These are phyloP conservation scores for human (Homo sapiens) DNA, from an alignment of 2,113 vertebrate genomes.

Conservation along the genomic window DNA sequence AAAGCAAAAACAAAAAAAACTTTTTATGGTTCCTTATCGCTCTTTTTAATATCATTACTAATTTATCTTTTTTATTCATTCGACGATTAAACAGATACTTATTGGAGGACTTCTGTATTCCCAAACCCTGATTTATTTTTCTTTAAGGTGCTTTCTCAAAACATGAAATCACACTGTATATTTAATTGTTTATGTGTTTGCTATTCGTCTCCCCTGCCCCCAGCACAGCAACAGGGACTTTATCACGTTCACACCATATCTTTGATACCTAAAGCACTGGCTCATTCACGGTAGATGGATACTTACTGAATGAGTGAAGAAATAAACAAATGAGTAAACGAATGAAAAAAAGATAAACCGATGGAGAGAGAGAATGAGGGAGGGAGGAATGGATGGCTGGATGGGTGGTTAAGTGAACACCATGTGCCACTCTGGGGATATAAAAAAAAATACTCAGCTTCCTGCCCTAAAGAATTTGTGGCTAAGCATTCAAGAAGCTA, in stretches of 20 bases:
- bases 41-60: neutral
- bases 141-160: neutral
- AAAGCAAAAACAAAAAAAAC: neutral
- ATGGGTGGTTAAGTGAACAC: neutral
- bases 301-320: neutral
- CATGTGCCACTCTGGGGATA: neutral
- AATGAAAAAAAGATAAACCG: neutral
- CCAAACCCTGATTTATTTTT: neutral
- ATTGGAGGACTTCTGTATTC: neutral
- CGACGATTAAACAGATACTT: neutral
- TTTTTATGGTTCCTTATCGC: neutral
- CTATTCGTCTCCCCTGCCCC: neutral
- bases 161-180: neutral
- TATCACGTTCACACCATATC: neutral
- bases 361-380: neutral
- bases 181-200: neutral
- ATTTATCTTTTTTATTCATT: neutral
- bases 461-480: neutral
- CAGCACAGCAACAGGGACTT: neutral
- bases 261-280: neutral
- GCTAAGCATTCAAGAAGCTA: neutral
- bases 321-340: neutral
- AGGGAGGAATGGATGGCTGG: neutral
- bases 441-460: neutral
- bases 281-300: neutral